Evolutionary conservation across 2,888 invertebrate species (phyloP).

Genomic region (Euzetes globulus): DNA sequence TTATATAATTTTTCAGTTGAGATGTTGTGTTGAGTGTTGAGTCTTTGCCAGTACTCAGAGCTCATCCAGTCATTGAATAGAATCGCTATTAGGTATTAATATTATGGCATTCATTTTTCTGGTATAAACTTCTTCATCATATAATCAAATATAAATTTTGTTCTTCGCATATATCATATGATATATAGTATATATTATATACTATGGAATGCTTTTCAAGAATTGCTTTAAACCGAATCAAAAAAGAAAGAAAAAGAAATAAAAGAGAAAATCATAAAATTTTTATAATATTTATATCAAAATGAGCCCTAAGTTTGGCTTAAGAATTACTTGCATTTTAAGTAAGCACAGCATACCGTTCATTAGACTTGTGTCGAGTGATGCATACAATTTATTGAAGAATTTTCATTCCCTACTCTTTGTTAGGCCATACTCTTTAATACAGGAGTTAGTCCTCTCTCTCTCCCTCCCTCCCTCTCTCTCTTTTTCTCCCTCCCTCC

Average conservation of each 20-base stretch:
- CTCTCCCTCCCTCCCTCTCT: neutral
- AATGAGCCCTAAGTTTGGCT: neutral
- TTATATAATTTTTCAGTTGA: neutral
- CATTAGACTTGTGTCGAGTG: slow-evolving; percentile 24
- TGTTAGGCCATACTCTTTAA: neutral
- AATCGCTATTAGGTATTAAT: neutral
- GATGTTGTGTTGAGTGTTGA: neutral
- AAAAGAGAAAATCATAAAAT: neutral
- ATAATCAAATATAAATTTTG: slow-evolving; percentile 12
- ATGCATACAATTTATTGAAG: slow-evolving; percentile 26
- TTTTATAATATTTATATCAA: slow-evolving; percentile 10
- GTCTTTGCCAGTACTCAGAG: neutral
- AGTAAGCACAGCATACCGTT: slow-evolving; percentile 13
- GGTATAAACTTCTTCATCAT: slow-evolving; percentile 9
- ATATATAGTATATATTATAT: too few species aligned
- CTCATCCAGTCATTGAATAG: neutral
- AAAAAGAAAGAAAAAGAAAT: neutral
- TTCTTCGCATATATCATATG: too few species aligned
- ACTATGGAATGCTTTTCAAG: slow-evolving; percentile 23
- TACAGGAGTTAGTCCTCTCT: neutral
- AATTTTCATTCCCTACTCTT: slow-evolving; percentile 2
- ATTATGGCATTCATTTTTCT: neutral
- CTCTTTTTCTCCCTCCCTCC: neutral
- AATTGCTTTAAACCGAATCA: slow-evolving; percentile 11
- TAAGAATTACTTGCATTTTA: slow-evolving; percentile 11